Evolutionary conservation across 2,113 vertebrate genomes (phyloP).

Genomic region (Toxotes jaculatrix): DNA sequence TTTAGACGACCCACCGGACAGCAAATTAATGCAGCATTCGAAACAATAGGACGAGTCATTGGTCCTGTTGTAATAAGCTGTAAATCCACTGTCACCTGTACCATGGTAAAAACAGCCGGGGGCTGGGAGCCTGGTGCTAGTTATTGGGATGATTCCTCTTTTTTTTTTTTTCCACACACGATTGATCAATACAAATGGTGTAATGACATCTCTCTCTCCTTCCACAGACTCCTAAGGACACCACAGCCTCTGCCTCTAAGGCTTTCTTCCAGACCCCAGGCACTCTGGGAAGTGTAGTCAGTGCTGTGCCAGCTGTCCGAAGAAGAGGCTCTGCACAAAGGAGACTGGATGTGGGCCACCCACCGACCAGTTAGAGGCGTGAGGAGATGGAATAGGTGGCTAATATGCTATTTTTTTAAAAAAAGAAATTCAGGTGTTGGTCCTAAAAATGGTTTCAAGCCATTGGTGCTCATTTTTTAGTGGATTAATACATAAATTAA

Average conservation of each 20-base stretch:
- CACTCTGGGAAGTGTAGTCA: conserved; percentile 75
- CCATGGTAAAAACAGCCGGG: neutral
- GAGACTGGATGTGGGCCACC: conserved; percentile 89
- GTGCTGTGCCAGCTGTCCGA: conserved; percentile 62
- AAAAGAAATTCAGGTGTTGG: conserved; percentile 8
- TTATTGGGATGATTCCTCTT: neutral
- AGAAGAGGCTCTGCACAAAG: conserved; percentile 89
- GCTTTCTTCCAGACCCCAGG: conserved; percentile 94
- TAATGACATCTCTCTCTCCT: neutral
- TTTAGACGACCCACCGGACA: neutral
- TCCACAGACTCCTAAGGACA: conserved; percentile 86
- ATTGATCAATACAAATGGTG: neutral
- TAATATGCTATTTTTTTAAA: no score
- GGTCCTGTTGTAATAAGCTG: neutral
- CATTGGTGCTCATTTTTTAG: conserved; percentile 32
- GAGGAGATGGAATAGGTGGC: neutral
- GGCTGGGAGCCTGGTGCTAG: neutral
- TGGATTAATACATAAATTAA: neutral
- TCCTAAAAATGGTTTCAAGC: conserved; percentile 16
- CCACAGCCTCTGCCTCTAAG: conserved; percentile 75
- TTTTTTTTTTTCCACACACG: neutral
- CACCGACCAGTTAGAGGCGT: conserved; percentile 65
- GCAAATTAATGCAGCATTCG: conserved; percentile 16
- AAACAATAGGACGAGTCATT: conserved; percentile 10
- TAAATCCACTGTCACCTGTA: neutral